These are phyloP conservation scores for Ommatoiulus sabulosus DNA, from an alignment of 2,888 invertebrate genomes.

Conservation along the genomic window DNA sequence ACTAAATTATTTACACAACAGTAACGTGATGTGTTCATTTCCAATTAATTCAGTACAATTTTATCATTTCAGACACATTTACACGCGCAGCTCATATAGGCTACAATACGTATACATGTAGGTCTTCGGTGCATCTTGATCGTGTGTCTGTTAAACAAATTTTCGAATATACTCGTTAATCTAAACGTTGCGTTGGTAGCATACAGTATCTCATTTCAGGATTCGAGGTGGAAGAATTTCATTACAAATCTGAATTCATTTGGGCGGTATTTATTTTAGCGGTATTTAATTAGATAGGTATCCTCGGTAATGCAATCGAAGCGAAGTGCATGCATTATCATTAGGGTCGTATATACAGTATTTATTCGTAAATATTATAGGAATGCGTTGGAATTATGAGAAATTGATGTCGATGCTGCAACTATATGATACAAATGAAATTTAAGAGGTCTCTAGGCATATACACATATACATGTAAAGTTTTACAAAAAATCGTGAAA, in stretches of 20 bases:
- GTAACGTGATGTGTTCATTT: too few species aligned
- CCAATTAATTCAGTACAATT: too few species aligned
- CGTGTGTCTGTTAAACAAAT: neutral
- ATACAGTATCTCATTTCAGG: neutral
- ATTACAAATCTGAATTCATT: neutral
- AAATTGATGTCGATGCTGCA: neutral
- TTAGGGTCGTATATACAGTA: neutral
- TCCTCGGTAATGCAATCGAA: neutral
- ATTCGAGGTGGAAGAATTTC: neutral
- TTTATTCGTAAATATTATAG: neutral
- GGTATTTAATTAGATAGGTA: neutral
- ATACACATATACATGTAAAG: neutral
- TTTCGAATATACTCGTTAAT: too few species aligned
- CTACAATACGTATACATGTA: too few species aligned
- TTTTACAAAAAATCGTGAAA: too few species aligned
- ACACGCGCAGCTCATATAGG: neutral
- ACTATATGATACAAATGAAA: neutral
- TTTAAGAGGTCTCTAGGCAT: neutral
- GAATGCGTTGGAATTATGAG: neutral
- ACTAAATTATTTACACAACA: too few species aligned
- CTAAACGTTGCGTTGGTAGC: neutral
- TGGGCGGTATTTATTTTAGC: neutral
- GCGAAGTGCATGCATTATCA: neutral
- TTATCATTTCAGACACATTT: neutral
- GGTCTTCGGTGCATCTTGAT: neutral